Conservation (phyloP, 2,797 vertebrate species). For the Macroramphosus scolopax region DNA sequence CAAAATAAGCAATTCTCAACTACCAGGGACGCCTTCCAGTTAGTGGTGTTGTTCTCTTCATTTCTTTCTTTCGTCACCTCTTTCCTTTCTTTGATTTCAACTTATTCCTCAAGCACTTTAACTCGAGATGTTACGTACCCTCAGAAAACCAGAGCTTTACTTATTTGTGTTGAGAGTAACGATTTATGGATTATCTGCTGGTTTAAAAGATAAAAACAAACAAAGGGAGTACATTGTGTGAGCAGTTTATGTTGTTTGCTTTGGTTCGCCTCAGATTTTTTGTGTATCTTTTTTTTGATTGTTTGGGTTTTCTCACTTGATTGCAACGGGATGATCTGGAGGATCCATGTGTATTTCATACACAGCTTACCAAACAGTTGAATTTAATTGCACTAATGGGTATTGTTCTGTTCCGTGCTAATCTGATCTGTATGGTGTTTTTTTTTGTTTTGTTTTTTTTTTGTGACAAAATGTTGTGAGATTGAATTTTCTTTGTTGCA, state of each 20-base stretch:
- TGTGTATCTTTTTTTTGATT: slow-evolving; percentile 36
- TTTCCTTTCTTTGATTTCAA: slow-evolving; percentile 50
- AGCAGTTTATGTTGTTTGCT: too few species aligned
- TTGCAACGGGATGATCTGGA: slow-evolving; percentile 61
- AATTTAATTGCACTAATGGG: slow-evolving; percentile 82
- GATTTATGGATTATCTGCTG: slow-evolving; percentile 20
- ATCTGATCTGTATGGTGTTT: slow-evolving; percentile 54
- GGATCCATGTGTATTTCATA: slow-evolving; percentile 72
- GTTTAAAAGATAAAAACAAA: slow-evolving; percentile 26
- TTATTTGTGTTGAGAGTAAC: slow-evolving; percentile 53
- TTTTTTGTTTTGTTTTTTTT: slow-evolving; percentile 31
- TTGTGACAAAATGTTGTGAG: slow-evolving; percentile 64
- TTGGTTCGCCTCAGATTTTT: too few species aligned
- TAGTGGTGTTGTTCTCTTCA: slow-evolving; percentile 74
- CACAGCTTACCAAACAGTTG: slow-evolving; percentile 76
- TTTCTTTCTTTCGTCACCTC: slow-evolving; percentile 28
- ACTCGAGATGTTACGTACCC: slow-evolving; percentile 57
- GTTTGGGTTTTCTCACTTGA: slow-evolving; percentile 54
- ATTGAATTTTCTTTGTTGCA: slow-evolving; percentile 54
- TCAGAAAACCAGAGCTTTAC: slow-evolving; percentile 73
- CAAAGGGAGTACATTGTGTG: slow-evolving; percentile 28
- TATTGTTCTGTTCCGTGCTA: slow-evolving; percentile 66
- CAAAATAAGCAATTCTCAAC: slow-evolving; percentile 83
- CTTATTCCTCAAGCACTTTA: slow-evolving; percentile 77
- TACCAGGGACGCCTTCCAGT: slow-evolving; percentile 83